phyloP scores from a whole-genome alignment of 2,797 vertebrate genomes.

The Mormyrops attenuatus region DNA sequence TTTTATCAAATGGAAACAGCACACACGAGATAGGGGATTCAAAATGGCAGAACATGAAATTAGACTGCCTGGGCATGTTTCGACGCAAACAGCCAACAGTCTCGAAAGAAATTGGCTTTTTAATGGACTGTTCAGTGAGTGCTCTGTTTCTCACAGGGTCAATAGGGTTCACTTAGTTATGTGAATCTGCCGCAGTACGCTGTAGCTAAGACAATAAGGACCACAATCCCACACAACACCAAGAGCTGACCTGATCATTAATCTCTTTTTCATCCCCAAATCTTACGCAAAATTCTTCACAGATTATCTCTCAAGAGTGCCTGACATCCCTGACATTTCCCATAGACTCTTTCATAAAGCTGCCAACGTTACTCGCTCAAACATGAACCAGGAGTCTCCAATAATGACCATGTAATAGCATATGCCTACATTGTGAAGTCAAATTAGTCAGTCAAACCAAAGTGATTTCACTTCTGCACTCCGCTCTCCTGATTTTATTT shows the following conservation, averaged over 20 bases:
- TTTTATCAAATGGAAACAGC: not conserved
- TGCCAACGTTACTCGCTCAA: not conserved
- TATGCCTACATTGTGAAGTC: slow-evolving; percentile 1
- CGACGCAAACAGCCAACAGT: slow-evolving; percentile 15
- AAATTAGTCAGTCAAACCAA: slow-evolving; percentile 13
- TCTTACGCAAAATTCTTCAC: slow-evolving; percentile 5
- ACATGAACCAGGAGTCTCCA: not conserved
- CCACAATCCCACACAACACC: not conserved
- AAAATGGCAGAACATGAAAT: slow-evolving; percentile 8
- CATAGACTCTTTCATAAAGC: not conserved
- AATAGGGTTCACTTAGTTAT: slow-evolving; percentile 3
- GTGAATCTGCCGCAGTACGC: not conserved
- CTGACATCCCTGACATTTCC: not conserved
- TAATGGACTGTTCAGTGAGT: slow-evolving; percentile 20
- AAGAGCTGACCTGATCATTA: not conserved
- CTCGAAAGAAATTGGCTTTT: slow-evolving; percentile 23
- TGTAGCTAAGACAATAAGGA: not conserved
- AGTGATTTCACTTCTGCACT: not conserved
- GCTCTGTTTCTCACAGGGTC: not conserved
- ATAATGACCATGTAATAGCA: not conserved
- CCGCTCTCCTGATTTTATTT: not conserved
- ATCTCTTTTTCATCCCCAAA: not conserved
- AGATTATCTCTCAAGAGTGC: not conserved
- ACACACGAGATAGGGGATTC: slow-evolving; percentile 5
- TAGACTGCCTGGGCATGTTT: slow-evolving; percentile 9